A percentile compares a stretch with the other conserved stretches of the same genome.
Evolutionary conservation across 2,113 vertebrate species (phyloP).

Genomic region (Lamprotornis superbus): DNA sequence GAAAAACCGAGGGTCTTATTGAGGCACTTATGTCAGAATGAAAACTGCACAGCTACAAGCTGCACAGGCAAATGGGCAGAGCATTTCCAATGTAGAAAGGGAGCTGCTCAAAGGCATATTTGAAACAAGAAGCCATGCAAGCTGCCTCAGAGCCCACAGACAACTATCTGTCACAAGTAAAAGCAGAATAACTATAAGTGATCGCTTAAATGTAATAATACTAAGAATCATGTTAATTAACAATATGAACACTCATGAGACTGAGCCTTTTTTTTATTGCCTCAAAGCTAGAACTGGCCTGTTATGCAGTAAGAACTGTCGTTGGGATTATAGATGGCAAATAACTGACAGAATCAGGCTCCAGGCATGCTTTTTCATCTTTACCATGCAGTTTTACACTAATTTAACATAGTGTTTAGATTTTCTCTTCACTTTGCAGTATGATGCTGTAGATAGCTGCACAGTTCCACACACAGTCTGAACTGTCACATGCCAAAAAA

Average conservation of each 20-base stretch:
- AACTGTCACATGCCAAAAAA: not conserved
- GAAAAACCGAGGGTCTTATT: not conserved
- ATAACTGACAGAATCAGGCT: slow-evolving; percentile 37
- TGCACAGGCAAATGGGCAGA: not conserved
- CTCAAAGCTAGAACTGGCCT: slow-evolving; percentile 17
- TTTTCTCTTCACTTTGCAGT: not conserved
- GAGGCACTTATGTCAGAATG: not conserved
- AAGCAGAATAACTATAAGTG: not conserved
- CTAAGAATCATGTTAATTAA: slow-evolving; percentile 7
- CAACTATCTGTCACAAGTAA: not conserved
- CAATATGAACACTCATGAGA: not conserved
- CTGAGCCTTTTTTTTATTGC: not conserved
- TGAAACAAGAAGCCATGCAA: not conserved
- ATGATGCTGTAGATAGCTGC: not conserved
- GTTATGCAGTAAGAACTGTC: not conserved
- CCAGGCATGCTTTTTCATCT: slow-evolving; percentile 20
- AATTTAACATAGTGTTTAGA: slow-evolving; percentile 36
- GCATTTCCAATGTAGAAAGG: not conserved
- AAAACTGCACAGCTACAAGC: not conserved
- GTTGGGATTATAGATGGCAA: not conserved
- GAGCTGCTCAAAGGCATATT: not conserved
- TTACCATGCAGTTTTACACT: not conserved
- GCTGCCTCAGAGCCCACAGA: not conserved
- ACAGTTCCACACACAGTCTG: not conserved
- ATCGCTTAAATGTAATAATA: slow-evolving; percentile 24